Evolutionary conservation across 1,140 invertebrate species (phyloP), one percentile per base, ranked within the genome.

Genomic region (Drosophila guanche): DNA sequence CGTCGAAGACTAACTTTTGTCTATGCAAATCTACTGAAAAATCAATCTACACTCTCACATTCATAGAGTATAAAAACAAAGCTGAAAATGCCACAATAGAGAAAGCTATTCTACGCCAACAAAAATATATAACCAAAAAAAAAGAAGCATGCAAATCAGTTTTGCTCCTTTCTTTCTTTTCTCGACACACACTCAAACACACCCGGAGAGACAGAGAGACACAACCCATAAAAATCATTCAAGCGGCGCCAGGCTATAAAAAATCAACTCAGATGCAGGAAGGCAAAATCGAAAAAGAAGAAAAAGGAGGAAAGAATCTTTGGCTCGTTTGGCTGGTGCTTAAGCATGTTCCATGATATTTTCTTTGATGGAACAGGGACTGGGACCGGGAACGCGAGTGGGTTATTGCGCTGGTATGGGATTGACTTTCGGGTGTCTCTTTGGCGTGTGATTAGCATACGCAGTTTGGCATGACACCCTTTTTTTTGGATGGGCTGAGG

Each of bases 181-280:
- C 48, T 33, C 2, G 8, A 33, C 29, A 29, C 27, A 29, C 27
- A 29, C 27, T 29, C 27, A 8, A 29, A 33, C 29, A 33, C 8
- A 33, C 29, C 29, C 29, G 7, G 3, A 33, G 29, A 33, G 29
- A 51, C 47, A 56, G 55, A 67, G 75, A 58, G 45, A 54, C 60
- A 69, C 57, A 66, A 56, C 59, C 55, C 83, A 86, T 86, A 88
- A 86, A 86, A 86, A 83, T 86, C 83, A 86, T 86, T 86, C 51
- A 76, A 89, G 83, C 83, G 83, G 81, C 81, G 78, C 83, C 83
- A 81, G 73, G 78, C 78, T 55, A 86, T 86, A 88, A 86, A 88
- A 75, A 86, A 66, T 73, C 77, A 68, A 86, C 79, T 81, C 79
- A 76, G 79, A 88, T 55, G 54, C 65, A 68, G 74, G 61, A 70